Evolutionary conservation across 1,140 invertebrate genomes (phyloP), one percentile per base, ranked within the genome.

Genomic region (Bombus confusus): DNA sequence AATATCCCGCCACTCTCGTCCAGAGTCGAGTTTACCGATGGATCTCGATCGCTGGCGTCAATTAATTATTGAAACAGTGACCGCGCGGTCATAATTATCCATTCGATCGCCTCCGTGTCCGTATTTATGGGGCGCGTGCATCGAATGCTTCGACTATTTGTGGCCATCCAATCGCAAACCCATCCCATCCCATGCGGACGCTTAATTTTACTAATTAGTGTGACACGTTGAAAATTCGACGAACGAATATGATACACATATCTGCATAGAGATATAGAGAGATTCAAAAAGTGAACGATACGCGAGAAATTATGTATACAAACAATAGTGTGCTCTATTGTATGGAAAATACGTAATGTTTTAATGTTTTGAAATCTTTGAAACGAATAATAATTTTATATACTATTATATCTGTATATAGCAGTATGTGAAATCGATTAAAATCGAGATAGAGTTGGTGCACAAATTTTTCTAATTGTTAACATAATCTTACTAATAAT

Each of bases 51-150:
- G 41, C 47, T 28, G 57, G 66, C 83, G 66, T 77, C 80, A 59
- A 88, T 89, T 88, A 89, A 88, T 89, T 89, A 89, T 88, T 79
- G 68, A 92, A 92, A 90, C 88, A 90, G 89, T 83, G 87, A 87
- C 80, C 64, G 72, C 43, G 80, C 82, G 75, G 89, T 90, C 91
- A 93, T 92, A 91, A 92, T 93, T 91, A 92, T 91, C 87, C 87
- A 88, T 91, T 93, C 87, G 88, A 86, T 85, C 87, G 85, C 80
- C 77, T 25, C 68, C 88, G 74, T 81, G 86, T 78, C 76, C 78
- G 87, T 86, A 91, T 92, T 90, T 88, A 85, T 84, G 84, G 52
- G 75, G 31, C 52, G 80, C 80, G 80, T 83, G 80, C 80, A 52
- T 34, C 80, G 80, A 76, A 83, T 76, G 66, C 59, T 62, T 13